Conservation (phyloP, 2,888 invertebrate genomes). For the Xestia c-nigrum region DNA sequence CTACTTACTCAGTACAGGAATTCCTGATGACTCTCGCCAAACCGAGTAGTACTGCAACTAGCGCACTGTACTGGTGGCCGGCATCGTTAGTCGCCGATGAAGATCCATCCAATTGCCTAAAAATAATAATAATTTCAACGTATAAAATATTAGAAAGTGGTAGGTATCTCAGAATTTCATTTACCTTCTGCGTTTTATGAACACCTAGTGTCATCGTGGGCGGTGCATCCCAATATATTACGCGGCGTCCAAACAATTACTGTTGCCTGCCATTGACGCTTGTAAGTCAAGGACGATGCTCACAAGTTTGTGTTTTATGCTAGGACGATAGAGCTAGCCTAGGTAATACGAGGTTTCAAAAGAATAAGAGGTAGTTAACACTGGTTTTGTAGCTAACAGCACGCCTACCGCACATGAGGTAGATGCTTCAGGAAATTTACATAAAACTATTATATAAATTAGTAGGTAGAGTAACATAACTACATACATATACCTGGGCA, state of each 20-base stretch:
- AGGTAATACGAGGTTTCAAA: neutral
- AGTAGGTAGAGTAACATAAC: neutral
- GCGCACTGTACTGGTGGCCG: slow-evolving; percentile 40
- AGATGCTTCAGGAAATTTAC: neutral
- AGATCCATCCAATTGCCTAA: slow-evolving; percentile 18
- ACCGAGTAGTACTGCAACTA: slow-evolving; percentile 34
- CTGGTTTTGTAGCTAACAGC: neutral
- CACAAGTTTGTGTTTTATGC: neutral
- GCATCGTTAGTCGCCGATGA: slow-evolving; percentile 16
- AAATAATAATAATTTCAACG: neutral
- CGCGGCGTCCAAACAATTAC: neutral
- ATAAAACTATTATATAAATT: neutral
- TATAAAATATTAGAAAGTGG: neutral
- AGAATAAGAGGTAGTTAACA: neutral
- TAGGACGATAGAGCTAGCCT: neutral
- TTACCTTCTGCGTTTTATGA: neutral
- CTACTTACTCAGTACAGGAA: slow-evolving; percentile 47
- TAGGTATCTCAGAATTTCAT: neutral
- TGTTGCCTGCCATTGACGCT: neutral
- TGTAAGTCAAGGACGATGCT: neutral
- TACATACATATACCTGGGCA: too few relatives aligned
- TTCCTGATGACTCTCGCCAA: slow-evolving; percentile 34
- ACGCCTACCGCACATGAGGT: neutral
- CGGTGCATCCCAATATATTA: neutral
- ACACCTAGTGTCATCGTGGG: neutral